Percentiles rank a stretch among this genome's conserved stretches.
Conservation (phyloP, 2,888 invertebrate genomes). For the Bellardia bayeri region DNA sequence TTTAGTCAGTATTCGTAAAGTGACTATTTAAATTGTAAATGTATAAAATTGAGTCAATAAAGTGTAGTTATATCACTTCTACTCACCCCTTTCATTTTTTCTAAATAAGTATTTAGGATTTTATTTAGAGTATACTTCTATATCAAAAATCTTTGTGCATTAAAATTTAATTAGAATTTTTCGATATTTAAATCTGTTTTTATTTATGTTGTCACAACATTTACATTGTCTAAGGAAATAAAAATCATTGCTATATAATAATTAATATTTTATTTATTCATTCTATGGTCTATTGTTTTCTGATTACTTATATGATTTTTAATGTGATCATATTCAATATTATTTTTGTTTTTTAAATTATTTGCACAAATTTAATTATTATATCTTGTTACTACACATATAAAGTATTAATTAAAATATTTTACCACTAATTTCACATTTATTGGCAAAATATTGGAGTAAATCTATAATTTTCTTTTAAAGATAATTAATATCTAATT, state of each 20-base stretch:
- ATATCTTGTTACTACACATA: neutral
- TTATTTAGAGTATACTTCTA: too few relatives aligned
- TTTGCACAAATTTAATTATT: neutral
- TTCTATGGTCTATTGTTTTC: slow-evolving; percentile 22
- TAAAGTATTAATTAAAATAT: neutral
- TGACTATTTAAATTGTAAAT: too few relatives aligned
- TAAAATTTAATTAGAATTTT: too few relatives aligned
- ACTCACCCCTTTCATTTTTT: too few relatives aligned
- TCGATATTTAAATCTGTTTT: too few relatives aligned
- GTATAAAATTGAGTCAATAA: too few relatives aligned
- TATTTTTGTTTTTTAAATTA: neutral
- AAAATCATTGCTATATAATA: neutral
- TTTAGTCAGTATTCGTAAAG: too few relatives aligned
- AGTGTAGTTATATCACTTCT: too few relatives aligned
- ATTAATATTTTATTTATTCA: slow-evolving; percentile 24
- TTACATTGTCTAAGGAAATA: neutral
- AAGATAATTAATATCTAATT: slow-evolving; percentile 12
- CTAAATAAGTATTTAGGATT: too few relatives aligned
- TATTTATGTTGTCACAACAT: too few relatives aligned
- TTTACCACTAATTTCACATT: slow-evolving; percentile 12
- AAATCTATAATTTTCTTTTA: neutral
- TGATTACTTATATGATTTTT: neutral
- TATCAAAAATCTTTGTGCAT: too few relatives aligned
- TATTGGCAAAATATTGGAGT: neutral
- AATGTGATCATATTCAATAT: neutral